Base-by-base conservation (phyloP, 2,888 invertebrate species). In the Tubulanus polymorphus region DNA sequence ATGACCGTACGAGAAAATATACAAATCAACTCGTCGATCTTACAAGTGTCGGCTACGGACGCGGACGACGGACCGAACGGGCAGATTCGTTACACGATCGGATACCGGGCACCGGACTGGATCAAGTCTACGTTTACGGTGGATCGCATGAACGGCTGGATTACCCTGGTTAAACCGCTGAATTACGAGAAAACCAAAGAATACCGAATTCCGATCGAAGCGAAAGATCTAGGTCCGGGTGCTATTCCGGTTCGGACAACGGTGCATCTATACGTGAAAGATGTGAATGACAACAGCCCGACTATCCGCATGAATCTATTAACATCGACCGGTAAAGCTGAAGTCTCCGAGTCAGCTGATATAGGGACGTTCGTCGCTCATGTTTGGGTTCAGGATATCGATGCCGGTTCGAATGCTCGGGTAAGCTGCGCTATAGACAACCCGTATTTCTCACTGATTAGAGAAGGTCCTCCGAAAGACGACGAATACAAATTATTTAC, bases 31-130 rank as follows among this genome's bases (percentile, higher is more conserved):
- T 84, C 85, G 5, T 84, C 84, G 27, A 80, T 93, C 51, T 79
- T 90, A 23, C 86, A 86, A 79, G 86, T 94, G 30, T 85, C 84
- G 54, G 93, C 93, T 3, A 85, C 83, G 54, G 94, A 94, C 82
- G 84, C 85, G 62, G 95, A 95, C 76, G 88, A 88, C 69, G 88
- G 88, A 15, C 88, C 89, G 73, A 92, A 93, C 81, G 89, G 90
- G 37, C 85, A 63, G n/a, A 54, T 74, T n/a, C 52, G 53, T 28
- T 73, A 62, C 27, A 85, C 84, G 66, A 80, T 93, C 58, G 87
- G 85, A 52, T 86, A 87, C 66, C 91, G 41, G 41, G 20, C 41
- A 3, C 23, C 41, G 6, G 41, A 41, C 20, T 20, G 23, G 23
- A 23, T 41, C 41, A 41, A 23, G 20, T 3, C 18, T 18, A 20